Evolutionary conservation across 2,888 invertebrate species (phyloP), one percentile per base, ranked within the genome.

Genomic region (Leucozona laternaria): DNA sequence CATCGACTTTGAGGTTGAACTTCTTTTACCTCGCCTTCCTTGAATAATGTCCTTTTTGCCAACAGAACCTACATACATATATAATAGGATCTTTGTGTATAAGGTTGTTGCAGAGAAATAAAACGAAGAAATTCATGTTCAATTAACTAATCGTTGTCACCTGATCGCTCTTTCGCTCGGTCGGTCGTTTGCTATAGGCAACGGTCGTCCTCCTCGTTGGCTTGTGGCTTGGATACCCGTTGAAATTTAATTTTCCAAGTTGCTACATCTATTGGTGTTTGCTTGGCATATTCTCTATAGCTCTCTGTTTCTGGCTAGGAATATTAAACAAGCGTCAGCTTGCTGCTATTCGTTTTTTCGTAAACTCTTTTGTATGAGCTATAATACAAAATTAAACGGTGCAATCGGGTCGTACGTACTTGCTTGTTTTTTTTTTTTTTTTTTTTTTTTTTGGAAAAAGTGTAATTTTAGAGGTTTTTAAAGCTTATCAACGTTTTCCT

Each of bases 71-170:
- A n/a, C n/a, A n/a, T n/a, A n/a, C n/a, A n/a, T n/a, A n/a, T n/a
- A n/a, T n/a, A n/a, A n/a, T n/a, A n/a, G n/a, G n/a, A n/a, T n/a
- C n/a, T n/a, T n/a, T n/a, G n/a, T n/a, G n/a, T n/a, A n/a, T n/a
- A n/a, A n/a, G n/a, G n/a, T n/a, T n/a, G n/a, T n/a, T n/a, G n/a
- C n/a, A n/a, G n/a, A n/a, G n/a, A n/a, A n/a, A n/a, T n/a, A n/a
- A n/a, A n/a, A n/a, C n/a, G n/a, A n/a, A 62, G 55, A 75, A 79
- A 79, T 83, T 83, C 68, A 75, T 62, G 68, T 83, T 58, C 73
- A 64, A 62, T 79, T 79, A 79, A 75, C 79, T 70, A 73, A 79
- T 80, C 68, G 53, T 71, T 43, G 43, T 43, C 62, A 45, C 62
- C 62, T 62, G 43, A 62, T 62, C 28, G 43, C 10, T 62, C 62